Conservation (phyloP, 2,797 vertebrate species). For the Trichosurus vulpecula region DNA sequence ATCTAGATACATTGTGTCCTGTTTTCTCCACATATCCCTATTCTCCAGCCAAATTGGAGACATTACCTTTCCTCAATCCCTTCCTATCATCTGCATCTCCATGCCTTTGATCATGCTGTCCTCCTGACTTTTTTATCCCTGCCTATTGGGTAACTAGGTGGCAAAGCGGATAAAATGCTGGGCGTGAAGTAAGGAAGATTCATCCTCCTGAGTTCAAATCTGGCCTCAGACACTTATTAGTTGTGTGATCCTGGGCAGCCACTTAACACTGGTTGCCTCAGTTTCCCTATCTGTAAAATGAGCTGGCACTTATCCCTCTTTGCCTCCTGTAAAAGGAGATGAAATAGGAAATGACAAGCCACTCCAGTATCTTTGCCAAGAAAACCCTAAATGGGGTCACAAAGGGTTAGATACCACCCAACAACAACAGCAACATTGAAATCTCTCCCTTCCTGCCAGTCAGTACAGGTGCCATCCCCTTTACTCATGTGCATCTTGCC, state of each 20-base stretch:
- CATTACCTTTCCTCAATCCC: not conserved
- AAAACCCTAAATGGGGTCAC: not conserved
- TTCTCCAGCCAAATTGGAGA: not conserved
- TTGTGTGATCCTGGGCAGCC: not conserved
- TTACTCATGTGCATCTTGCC: not conserved
- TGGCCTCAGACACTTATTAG: not conserved
- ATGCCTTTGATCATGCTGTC: not conserved
- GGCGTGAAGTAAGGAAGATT: not conserved
- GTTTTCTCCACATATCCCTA: no score
- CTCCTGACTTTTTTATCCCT: not conserved
- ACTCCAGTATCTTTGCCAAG: not conserved
- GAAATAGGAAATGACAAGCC: not conserved
- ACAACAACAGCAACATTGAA: not conserved
- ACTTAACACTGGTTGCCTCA: not conserved
- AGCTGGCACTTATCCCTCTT: no score
- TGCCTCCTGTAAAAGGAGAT: not conserved
- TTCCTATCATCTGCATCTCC: not conserved
- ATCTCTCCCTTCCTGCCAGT: not conserved
- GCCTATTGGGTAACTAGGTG: not conserved
- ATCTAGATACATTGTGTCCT: not conserved
- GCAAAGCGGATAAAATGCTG: not conserved
- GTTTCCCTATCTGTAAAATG: not conserved
- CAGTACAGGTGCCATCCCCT: not conserved
- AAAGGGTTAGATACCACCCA: not conserved
- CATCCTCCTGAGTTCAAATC: not conserved